Conservation (phyloP, 2,113 vertebrate genomes). For the Henicopernis longicauda region DNA sequence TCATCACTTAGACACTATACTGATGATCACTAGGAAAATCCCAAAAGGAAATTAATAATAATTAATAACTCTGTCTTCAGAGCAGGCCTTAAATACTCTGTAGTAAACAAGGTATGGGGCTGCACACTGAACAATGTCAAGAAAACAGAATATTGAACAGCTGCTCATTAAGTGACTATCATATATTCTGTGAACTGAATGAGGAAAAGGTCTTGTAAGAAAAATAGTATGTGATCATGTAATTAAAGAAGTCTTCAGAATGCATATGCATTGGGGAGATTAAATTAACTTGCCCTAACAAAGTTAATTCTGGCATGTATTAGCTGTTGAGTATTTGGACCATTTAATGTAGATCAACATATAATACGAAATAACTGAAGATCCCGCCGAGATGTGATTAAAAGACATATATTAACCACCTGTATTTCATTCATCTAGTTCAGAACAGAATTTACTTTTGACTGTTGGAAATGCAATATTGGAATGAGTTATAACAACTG, state of each 20-base stretch:
- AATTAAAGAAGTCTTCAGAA: constrained; percentile 6
- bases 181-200: not conserved
- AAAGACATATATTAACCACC: not conserved
- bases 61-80: not conserved
- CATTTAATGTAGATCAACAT: not conserved
- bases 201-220: not conserved
- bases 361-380: not conserved
- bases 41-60: not conserved
- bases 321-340: not conserved
- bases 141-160: constrained; percentile 1
- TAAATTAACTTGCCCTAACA: not conserved
- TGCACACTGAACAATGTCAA: not conserved
- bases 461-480: not conserved
- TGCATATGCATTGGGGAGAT: not conserved
- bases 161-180: not conserved
- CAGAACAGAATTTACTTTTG: not conserved
- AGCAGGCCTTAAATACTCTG: not conserved
- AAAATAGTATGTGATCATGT: not conserved
- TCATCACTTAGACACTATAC: not conserved
- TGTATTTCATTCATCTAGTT: not conserved
- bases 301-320: not conserved
- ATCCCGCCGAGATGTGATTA: not conserved
- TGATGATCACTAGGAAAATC: not conserved
- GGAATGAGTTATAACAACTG: not conserved
- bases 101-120: not conserved